A percentile compares a stretch with the other conserved stretches of the same genome.
Evolutionary conservation across 2,888 invertebrate species (phyloP).

Genomic region (Ophion ventricosus): DNA sequence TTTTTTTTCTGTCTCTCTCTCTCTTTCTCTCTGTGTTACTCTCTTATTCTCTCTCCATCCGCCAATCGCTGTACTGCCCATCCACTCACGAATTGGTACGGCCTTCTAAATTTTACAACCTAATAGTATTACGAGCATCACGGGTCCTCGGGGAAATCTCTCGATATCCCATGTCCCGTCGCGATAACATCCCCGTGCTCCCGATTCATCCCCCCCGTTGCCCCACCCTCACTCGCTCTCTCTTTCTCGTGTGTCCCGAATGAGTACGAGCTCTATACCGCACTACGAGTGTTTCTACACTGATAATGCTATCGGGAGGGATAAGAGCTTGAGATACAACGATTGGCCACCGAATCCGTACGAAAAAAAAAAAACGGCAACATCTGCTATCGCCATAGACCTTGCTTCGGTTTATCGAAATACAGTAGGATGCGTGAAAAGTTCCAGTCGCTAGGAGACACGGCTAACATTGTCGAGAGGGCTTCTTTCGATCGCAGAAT

Average conservation of each 20-base stretch:
- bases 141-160: constrained; percentile 73
- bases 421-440: neutral
- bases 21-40: constrained; percentile 1
- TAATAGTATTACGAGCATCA: constrained; percentile 72
- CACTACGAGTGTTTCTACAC: constrained; percentile 24
- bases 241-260: constrained; percentile 20
- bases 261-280: constrained; percentile 27
- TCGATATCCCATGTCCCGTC: constrained; percentile 69
- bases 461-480: neutral
- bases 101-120: constrained; percentile 72
- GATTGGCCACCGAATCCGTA: constrained; percentile 9
- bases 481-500: neutral
- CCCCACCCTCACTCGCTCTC: neutral
- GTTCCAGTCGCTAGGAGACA: neutral
- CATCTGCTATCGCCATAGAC: neutral
- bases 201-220: constrained; percentile 41
- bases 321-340: constrained; percentile 35
- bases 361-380: constrained; percentile 23
- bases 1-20: constrained; percentile 18
- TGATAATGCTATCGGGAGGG: constrained; percentile 37
- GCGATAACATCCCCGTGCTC: constrained; percentile 67
- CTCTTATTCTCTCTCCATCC: constrained; percentile 9
- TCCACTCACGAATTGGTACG: constrained; percentile 61
- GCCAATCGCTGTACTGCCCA: constrained; percentile 40
- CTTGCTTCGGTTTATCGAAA: neutral